Evolutionary conservation across 2,113 vertebrate genomes (phyloP).

Genomic region (Bufo gargarizans): DNA sequence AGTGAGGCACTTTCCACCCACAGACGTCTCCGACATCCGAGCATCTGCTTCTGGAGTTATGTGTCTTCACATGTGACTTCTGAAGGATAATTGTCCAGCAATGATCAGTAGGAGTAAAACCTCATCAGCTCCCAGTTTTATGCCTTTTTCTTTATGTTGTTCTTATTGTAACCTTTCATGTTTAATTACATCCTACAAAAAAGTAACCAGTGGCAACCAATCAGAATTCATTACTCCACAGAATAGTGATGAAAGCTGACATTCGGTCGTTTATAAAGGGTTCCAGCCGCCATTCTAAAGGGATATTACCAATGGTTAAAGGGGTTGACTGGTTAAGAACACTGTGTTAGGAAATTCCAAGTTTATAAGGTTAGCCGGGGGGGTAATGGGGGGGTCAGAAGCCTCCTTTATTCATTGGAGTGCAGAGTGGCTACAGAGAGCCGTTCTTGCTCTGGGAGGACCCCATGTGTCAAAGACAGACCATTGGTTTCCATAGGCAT

Average conservation of each 20-base stretch:
- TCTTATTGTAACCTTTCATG: neutral
- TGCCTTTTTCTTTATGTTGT: neutral
- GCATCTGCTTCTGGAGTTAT: neutral
- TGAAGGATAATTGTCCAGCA: neutral
- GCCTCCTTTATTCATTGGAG: no score
- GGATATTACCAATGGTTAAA: no score
- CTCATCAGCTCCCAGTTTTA: neutral
- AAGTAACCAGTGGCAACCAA: neutral
- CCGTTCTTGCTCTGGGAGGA: no score
- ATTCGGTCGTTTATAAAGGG: neutral
- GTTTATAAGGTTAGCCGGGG: no score
- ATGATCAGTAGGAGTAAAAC: slow-evolving; percentile 6
- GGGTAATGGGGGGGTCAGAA: no score
- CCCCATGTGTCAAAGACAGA: no score
- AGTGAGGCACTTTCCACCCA: slow-evolving; percentile 10
- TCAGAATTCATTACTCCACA: neutral
- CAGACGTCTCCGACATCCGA: neutral
- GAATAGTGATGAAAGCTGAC: neutral
- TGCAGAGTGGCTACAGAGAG: no score
- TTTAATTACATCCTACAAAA: neutral
- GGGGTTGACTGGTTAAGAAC: no score
- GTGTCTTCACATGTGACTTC: neutral
- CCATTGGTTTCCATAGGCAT: no score
- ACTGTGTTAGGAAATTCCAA: no score
- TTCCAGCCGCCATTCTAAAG: neutral